Evolutionary conservation across 2,113 vertebrate species (phyloP), one percentile per base, ranked within the genome.

Genomic region (Copsychus sechellarum): DNA sequence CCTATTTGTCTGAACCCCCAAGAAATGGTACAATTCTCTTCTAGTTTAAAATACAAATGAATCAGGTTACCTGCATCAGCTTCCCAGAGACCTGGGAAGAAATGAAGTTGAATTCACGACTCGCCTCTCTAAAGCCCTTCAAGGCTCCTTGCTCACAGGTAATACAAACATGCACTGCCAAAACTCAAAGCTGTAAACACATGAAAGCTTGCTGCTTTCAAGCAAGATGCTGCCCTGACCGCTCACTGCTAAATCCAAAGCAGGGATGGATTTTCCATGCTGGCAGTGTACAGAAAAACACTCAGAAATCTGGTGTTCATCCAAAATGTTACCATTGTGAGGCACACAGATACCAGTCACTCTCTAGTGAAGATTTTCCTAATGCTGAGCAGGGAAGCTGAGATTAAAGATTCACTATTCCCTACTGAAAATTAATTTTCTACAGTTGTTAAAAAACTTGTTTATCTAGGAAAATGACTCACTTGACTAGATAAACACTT

Each of bases 391-490:
- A 97, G 82, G 95, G 86, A 95, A 96, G 93, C 60, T 79, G 95
- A 98, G 96, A 97, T 97, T 96, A 97, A 97, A 97, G 92, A 54
- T 96, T 72, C 21, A 40, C 71, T 79, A 86, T 90, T 77, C 58
- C 81, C 93, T 70, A 88, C 92, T 90, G 81, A 96, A 97, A 95
- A 97, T 97, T 97, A 96, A 98, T 97, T 97, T 95, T 97, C 95
- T 96, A 95, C 93, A 97, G 91, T 83, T 97, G 95, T 95, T 93
- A 95, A 80, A 90, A 86, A 97, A 92, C 62, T 56, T 95, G 69
- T 91, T 89, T 91, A 89, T 92, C 51, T n/a, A 84, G 78, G 95
- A 97, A 85, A 96, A 88, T 86, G 9, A 89, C 93, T 96, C 94
- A 56, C 89, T 90, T 86, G 91, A 95, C 95, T 93, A 92, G 81